A percentile compares a stretch with the other conserved stretches of the same genome.
phyloP scores from a whole-genome alignment of 2,888 invertebrate genomes.

The Diplazon laetatorius region DNA sequence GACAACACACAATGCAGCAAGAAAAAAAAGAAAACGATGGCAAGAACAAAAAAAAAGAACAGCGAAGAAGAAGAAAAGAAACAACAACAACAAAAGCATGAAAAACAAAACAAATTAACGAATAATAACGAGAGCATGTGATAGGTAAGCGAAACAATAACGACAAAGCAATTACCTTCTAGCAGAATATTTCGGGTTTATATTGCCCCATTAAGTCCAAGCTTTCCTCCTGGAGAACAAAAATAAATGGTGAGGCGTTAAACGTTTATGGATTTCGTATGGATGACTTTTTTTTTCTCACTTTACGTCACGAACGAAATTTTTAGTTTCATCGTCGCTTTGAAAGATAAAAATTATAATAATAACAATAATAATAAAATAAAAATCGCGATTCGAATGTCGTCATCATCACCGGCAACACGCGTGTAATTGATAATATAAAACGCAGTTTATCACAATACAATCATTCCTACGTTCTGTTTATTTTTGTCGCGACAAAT shows the following conservation, averaged over 20 bases:
- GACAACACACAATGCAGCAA: slow-evolving; percentile 45
- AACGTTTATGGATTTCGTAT: slow-evolving; percentile 58
- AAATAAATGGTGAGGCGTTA: slow-evolving; percentile 83
- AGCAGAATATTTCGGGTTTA: slow-evolving; percentile 92
- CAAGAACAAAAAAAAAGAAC: slow-evolving; percentile 15
- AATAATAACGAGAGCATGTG: slow-evolving; percentile 57
- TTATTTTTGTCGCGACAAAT: too few relatives aligned
- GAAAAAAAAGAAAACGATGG: not conserved
- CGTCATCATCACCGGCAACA: too few relatives aligned
- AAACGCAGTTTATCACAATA: not conserved
- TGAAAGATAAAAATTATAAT: too few relatives aligned
- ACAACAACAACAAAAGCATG: slow-evolving; percentile 59
- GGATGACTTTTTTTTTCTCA: slow-evolving; percentile 38
- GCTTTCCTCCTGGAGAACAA: slow-evolving; percentile 87
- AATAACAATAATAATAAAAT: not conserved
- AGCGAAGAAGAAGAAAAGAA: slow-evolving; percentile 33
- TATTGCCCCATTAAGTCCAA: slow-evolving; percentile 91
- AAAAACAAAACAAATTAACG: too few relatives aligned
- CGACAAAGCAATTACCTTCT: slow-evolving; percentile 85
- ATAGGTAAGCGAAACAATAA: slow-evolving; percentile 79
- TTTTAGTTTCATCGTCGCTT: not conserved
- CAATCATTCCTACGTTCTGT: too few relatives aligned
- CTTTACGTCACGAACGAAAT: not conserved
- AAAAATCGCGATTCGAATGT: slow-evolving; percentile 1
- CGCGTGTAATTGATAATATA: not conserved